Base-by-base conservation (phyloP, 2,888 invertebrate genomes). In the Polyommatus iphigenia region DNA sequence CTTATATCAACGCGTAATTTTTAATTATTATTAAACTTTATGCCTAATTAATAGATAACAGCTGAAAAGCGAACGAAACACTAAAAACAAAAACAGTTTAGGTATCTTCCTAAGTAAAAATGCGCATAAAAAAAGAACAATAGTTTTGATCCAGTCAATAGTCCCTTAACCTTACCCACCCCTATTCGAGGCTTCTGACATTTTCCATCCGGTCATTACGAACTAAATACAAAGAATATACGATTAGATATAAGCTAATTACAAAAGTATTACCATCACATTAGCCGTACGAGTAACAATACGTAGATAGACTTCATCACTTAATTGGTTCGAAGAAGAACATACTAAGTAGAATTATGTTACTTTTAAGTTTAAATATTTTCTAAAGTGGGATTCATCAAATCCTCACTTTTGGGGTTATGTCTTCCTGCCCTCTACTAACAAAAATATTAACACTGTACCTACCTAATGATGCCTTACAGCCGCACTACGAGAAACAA, bases 151-250 rank as follows among this genome's bases (percentile, higher is more conserved):
- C 67, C 6, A 67, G 67, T 32, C 67, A 67, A 67, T 15, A 54
- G 75, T 32, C 29, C 75, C 54, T 75, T 75, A 75, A 75, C 75
- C 75, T 75, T 75, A 41, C 1, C 13, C 36, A 46, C 75, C 75
- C 73, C 75, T 46, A 75, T 7, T 20, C 54, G 13, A 29, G 75
- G 36, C 36, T 41, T 72, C 75, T 75, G 75, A 75, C 75, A 75
- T 75, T 73, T 54, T 75, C 75, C 75, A 75, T 75, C 75, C 75
- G 75, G 75, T 54, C 75, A 75, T 75, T 75, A 75, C 3, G 29
- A 29, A 15, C 50, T 32, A 54, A 54, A 50, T 75, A 75, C 54
- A 54, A 50, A 75, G 75, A 73, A 73, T 15, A 24, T 24, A 6
- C 20, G 75, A 24, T 29, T 75, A 29, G 24, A 54, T 67, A 67